Percentiles rank a stretch among this genome's conserved stretches.
These are phyloP conservation scores for Euura lappo DNA, from an alignment of 1,140 invertebrate genomes.

Conservation along the genomic window DNA sequence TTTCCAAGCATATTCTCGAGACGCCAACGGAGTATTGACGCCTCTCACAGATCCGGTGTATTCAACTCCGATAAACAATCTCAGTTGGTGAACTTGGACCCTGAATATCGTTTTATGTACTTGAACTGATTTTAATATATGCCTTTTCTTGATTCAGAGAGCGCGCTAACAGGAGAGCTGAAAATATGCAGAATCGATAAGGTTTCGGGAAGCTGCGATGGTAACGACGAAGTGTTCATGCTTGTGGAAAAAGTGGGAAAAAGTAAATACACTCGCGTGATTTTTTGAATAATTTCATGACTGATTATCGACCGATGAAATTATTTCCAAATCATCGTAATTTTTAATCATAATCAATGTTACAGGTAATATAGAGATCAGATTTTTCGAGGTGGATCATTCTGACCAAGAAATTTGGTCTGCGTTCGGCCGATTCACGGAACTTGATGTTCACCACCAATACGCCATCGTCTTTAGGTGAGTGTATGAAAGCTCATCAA, in stretches of 20 bases:
- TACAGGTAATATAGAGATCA: slow-evolving; percentile 84
- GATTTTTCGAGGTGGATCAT: slow-evolving; percentile 77
- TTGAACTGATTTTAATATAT: slow-evolving; percentile 25
- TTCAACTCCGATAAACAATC: slow-evolving; percentile 81
- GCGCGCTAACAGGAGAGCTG: slow-evolving; percentile 83
- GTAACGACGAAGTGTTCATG: slow-evolving; percentile 83
- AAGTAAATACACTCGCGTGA: slow-evolving; percentile 66
- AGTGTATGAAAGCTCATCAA: slow-evolving; percentile 34
- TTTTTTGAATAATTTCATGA: no score
- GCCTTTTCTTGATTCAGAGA: slow-evolving; percentile 67
- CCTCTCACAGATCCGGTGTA: slow-evolving; percentile 73
- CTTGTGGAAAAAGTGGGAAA: slow-evolving; percentile 92
- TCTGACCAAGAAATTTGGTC: slow-evolving; percentile 76
- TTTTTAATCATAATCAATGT: slow-evolving; percentile 35
- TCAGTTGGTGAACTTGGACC: slow-evolving; percentile 67
- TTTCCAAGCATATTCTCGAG: slow-evolving; percentile 74
- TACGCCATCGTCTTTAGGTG: slow-evolving; percentile 81
- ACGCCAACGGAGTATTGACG: slow-evolving; percentile 55
- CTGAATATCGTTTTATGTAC: slow-evolving; percentile 15
- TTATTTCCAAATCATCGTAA: neutral
- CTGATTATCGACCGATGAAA: no score
- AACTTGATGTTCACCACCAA: slow-evolving; percentile 89
- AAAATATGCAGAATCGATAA: slow-evolving; percentile 86
- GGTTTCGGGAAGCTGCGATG: slow-evolving; percentile 72
- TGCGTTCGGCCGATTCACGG: slow-evolving; percentile 76